phyloP scores from a whole-genome alignment of 1,140 invertebrate species.

The Trachymyrmex cornetzi region DNA sequence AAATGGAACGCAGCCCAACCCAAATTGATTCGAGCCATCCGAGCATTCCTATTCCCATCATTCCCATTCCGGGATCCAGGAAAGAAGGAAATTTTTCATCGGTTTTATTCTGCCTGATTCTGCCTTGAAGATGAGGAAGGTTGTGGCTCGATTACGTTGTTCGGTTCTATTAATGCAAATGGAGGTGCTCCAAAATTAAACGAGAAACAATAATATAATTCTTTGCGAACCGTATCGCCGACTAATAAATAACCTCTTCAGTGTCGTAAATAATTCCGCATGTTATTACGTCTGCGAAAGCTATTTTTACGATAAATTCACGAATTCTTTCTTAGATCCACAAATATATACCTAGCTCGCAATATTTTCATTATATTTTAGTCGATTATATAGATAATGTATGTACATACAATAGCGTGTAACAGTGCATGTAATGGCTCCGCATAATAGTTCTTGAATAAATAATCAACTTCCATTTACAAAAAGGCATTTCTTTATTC shows the following conservation, averaged over 20 bases:
- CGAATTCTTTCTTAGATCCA: conserved; percentile 8
- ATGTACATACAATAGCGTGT: not conserved
- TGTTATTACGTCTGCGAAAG: conserved; percentile 44
- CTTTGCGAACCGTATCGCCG: conserved; percentile 5
- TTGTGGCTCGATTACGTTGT: not conserved
- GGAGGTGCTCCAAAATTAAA: not conserved
- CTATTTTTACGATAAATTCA: conserved; percentile 18
- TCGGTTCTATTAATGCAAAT: not conserved
- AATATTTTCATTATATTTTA: conserved; percentile 20
- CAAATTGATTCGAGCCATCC: no score
- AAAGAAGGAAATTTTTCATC: no score
- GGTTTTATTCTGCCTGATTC: no score
- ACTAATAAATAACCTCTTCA: conserved; percentile 29
- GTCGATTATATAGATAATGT: conserved; percentile 5
- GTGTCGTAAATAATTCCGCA: conserved; percentile 53
- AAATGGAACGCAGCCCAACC: no score
- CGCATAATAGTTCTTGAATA: conserved; percentile 27
- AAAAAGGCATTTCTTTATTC: conserved; percentile 2
- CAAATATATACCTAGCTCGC: conserved; percentile 13
- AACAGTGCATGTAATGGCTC: conserved; percentile 30
- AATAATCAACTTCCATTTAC: conserved; percentile 14
- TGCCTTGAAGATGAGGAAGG: not conserved
- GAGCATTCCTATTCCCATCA: no score
- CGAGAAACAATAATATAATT: not conserved
- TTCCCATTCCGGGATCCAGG: no score